Base-by-base conservation (phyloP, 1,140 invertebrate genomes). In the Drosophila insularis region DNA sequence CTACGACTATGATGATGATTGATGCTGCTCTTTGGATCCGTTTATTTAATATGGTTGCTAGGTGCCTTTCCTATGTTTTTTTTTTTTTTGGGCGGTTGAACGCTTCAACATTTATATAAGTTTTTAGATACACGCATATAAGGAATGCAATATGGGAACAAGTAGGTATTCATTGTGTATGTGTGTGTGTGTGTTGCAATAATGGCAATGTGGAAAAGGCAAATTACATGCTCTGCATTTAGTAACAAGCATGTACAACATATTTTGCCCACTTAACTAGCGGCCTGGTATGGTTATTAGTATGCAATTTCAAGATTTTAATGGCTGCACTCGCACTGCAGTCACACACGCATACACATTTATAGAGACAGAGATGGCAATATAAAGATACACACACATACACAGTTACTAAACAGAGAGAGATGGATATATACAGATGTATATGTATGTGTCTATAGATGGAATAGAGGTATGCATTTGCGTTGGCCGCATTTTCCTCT, bases 261-360 rank as follows among this genome's bases (percentile, higher is more conserved):
- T 89, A 81, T 86, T 27, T 81, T 82, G 76, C 82, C 69, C 82
- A 82, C 80, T 87, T 89, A 89, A 81, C 80, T 84, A 78, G 76
- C 81, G 68, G 78, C 62, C 67, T 72, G 71, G 43, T 66, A 80
- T 67, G 75, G 76, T 82, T 89, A 87, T 87, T 89, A 89, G 74
- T 75, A 87, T 89, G 84, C 76, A 87, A 84, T 87, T 87, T 84
- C 68, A 87, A 82, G 82, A 86, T 86, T 86, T 86, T 86, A 86
- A 86, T 86, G 82, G 63, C 63, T 70, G 58, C 81, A 73, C 70
- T 85, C 67, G 63, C 67, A 78, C 68, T 67, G 71, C 81, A 86
- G 62, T 74, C 71, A 72, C 81, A 74, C 64, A 62, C 43, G 43
- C 62, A 64, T 23, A 50, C 40, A 10, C 43, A 50, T 50, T 50